phyloP scores from a whole-genome alignment of 92 coral and sea anemone species.

The Umimayanthus chanpuru region DNA sequence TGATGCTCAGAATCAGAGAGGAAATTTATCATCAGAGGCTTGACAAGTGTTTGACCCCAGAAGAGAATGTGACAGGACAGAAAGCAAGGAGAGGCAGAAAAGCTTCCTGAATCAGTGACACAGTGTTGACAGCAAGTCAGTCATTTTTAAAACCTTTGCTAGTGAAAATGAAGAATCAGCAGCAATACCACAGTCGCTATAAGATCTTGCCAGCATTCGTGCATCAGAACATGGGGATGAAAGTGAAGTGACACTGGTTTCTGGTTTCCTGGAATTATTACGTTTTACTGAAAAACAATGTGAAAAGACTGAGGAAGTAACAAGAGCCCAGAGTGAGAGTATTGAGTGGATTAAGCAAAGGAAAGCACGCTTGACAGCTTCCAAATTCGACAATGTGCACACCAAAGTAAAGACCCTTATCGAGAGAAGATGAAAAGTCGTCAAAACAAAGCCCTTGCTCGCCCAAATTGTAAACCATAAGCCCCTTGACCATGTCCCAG shows the following conservation, averaged over 20 bases:
- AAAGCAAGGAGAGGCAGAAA: slow-evolving; percentile 35
- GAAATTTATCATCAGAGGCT: slow-evolving; percentile 16
- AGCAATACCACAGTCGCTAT: slow-evolving; percentile 33
- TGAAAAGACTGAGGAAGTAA: slow-evolving; percentile 21
- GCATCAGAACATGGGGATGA: slow-evolving; percentile 23
- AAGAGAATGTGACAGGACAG: slow-evolving; percentile 41
- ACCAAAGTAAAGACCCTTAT: slow-evolving; percentile 35
- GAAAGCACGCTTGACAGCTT: slow-evolving; percentile 45
- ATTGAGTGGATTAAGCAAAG: slow-evolving; percentile 34
- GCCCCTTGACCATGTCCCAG: slow-evolving; percentile 49
- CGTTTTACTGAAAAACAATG: slow-evolving; percentile 31
- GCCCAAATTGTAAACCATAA: slow-evolving; percentile 45
- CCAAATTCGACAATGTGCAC: slow-evolving; percentile 57
- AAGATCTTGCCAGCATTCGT: slow-evolving; percentile 6
- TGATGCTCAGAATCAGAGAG: slow-evolving; percentile 7
- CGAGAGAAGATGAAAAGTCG: slow-evolving; percentile 20
- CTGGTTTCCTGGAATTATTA: slow-evolving; percentile 17
- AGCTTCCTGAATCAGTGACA: slow-evolving; percentile 34
- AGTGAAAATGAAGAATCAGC: slow-evolving; percentile 21
- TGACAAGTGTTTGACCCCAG: slow-evolving; percentile 51
- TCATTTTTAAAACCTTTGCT: slow-evolving; percentile 43
- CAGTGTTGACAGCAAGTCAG: slow-evolving; percentile 32
- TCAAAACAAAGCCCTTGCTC: slow-evolving; percentile 41
- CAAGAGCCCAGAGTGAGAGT: slow-evolving; percentile 20
- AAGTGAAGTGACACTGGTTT: slow-evolving; percentile 35